Base-by-base conservation (phyloP, 2,888 invertebrate genomes). In the Venusia cambrica region DNA sequence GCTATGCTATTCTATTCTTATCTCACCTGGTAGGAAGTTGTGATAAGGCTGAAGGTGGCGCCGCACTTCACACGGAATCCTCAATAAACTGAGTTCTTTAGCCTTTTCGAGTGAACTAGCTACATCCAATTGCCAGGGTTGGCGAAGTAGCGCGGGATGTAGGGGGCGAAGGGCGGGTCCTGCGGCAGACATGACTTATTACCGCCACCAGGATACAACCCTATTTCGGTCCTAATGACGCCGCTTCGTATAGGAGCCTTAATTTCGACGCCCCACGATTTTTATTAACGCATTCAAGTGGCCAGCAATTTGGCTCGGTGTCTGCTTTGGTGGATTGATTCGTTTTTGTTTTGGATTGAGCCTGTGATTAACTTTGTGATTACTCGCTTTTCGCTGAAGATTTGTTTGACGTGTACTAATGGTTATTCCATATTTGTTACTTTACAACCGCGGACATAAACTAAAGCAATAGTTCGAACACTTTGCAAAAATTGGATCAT, bases 171-270 rank as follows among this genome's bases (percentile, higher is more conserved):
- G 66, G 63, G 65, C 56, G 66, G 64, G 69, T 70, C 71, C 81
- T 83, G 81, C 72, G 73, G 70, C 75, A 75, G 85, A 85, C 85
- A 85, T 84, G 83, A 85, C 84, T 84, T 85, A 85, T 85, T 81
- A 76, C 79, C 60, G 73, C 74, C 75, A 73, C 76, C 76, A 79
- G 76, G 79, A 85, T 78, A 84, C 84, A 83, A 84, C 83, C 85
- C 83, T 79, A 83, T 81, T 84, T 73, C 73, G 73, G 69, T 64
- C 81, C 79, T 84, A 87, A 87, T 84, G 83, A 85, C 78, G 72
- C 71, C 68, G 74, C 75, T 75, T 59, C 72, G 76, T 76, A 70
- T 69, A 74, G 70, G 67, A 65, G 66, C 81, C 84, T 84, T 84
- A 79, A 85, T 85, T 85, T 80, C 74, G 76, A 78, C 81, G 75